Base-by-base conservation (phyloP, 1,140 invertebrate genomes). In the Maniola jurtina region DNA sequence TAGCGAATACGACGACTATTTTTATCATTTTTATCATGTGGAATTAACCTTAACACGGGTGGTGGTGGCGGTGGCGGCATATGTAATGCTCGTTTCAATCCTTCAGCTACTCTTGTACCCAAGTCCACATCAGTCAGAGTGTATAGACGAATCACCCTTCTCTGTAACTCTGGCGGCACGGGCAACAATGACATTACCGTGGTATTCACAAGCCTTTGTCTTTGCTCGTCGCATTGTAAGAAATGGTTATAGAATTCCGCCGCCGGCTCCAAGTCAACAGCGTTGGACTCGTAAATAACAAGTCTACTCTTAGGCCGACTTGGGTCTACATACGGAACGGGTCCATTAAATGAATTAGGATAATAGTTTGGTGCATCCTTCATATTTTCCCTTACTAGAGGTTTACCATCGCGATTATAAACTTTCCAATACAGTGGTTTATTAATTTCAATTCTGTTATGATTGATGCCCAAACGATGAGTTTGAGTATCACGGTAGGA, bases 271-370 rank as follows among this genome's bases (percentile, higher is more conserved):
- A 88, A 66, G 71, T 88, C 85, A 11, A 83, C 66, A 14, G 83
- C 77, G 52, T 78, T 76, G 8, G 67, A 72, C 16, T 80, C 68
- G 11, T 79, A 66, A 15, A 81, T 10, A 33, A 68, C 38, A 15
- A 77, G 25, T 5, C 50, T 68, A 14, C 77, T 64, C 45, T 74
- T 76, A 0, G 81, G 82, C 36, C 66, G 58, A 16, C 47, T 61
- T 16, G 76, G 73, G n/a, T 84, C 79, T 25, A 88, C 77, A 56
- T 72, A 75, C 6, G 84, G 80, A 5, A 82, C 40, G 0, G 97
- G 96, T 0, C 97, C 97, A 55, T 89, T 90, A 83, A 98, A 99
- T 71, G 96, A 97, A 87, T 99, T 99, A 0, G 98, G 98, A 91
- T 93, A 98, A 85, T 98, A 99, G 87, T 98, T 98, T 3, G 98